Base-by-base conservation (phyloP, 1,140 invertebrate species). In the Bombyx mandarina region DNA sequence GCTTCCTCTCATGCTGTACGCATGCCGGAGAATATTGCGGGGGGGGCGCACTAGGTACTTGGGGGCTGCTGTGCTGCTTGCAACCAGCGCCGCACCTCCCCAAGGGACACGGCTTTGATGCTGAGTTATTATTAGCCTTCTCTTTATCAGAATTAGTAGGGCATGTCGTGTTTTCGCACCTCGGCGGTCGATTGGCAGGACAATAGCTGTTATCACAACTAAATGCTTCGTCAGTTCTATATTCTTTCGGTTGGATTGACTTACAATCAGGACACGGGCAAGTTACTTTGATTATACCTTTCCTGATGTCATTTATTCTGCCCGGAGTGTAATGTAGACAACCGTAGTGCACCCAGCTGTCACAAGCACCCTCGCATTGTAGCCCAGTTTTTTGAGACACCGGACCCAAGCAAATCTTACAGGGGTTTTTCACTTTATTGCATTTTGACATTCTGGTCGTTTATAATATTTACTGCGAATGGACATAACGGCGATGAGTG, bases 361-460 rank as follows among this genome's bases (percentile, higher is more conserved):
- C 66, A 53, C 82, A 85, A n/a, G 77, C 79, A 7, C 80, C 82
- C 60, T 77, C 63, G 58, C 82, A 85, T 57, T 79, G 77, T 12
- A 83, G 26, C 0, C 79, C 82, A 35, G 55, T 81, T 57, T 75
- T 79, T n/a, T 68, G 69, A 35, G 47, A 67, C 7, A 80, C 79
- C 6, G 52, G n/a, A 42, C 73, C 26, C 8, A 68, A 69, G 57
- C 82, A 85, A n/a, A 81, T 75, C 60, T 77, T 81, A 50, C 82
- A 85, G 42, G 76, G 73, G 52, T 82, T 83, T 64, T 79, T 80
- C 26, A 75, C 69, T 68, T 71, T 4, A 43, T 45, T 57, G 69
- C 71, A 56, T 68, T 71, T 75, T 35, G 26, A 35, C 26, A 35
- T 35, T 35, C 26, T 35, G 2, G 26, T 35, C 4, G 26, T 35